These are phyloP conservation scores for Sitobion miscanthi DNA, from an alignment of 1,140 invertebrate genomes.

Conservation along the genomic window DNA sequence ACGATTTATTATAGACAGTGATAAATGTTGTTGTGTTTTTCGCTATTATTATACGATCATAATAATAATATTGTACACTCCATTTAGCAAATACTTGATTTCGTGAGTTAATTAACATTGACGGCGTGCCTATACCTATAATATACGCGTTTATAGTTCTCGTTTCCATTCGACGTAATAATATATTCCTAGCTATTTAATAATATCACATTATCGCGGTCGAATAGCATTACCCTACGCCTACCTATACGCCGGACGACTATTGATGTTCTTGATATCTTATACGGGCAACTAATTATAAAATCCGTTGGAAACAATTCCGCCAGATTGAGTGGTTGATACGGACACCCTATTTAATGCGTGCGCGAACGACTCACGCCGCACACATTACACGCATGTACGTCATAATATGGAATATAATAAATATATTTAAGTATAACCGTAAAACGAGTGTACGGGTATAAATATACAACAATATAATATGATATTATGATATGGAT, in stretches of 20 bases:
- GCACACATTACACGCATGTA: too few species aligned
- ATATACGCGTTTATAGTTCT: not conserved
- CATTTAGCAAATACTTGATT: slow-evolving; percentile 16
- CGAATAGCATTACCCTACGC: not conserved
- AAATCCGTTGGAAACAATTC: slow-evolving; percentile 34
- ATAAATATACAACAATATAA: not conserved
- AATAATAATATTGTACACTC: not conserved
- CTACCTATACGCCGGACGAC: not conserved
- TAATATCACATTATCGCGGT: not conserved
- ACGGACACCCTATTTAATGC: slow-evolving; percentile 30
- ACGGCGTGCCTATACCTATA: not conserved
- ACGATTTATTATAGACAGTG: not conserved
- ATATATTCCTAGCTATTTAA: not conserved
- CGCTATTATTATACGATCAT: not conserved
- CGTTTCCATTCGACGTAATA: not conserved
- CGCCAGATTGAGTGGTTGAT: slow-evolving; percentile 41
- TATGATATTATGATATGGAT: not conserved
- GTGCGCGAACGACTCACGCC: not conserved
- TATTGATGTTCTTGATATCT: slow-evolving; percentile 5
- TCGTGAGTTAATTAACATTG: slow-evolving; percentile 18
- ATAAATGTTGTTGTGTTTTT: not conserved
- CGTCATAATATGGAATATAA: too few species aligned
- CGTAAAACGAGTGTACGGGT: not conserved
- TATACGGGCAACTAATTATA: not conserved
- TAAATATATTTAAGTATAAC: not conserved